Percentiles rank a stretch among this genome's conserved stretches.
Conservation (phyloP, 2,888 invertebrate genomes). For the Erpobdella octoculata region DNA sequence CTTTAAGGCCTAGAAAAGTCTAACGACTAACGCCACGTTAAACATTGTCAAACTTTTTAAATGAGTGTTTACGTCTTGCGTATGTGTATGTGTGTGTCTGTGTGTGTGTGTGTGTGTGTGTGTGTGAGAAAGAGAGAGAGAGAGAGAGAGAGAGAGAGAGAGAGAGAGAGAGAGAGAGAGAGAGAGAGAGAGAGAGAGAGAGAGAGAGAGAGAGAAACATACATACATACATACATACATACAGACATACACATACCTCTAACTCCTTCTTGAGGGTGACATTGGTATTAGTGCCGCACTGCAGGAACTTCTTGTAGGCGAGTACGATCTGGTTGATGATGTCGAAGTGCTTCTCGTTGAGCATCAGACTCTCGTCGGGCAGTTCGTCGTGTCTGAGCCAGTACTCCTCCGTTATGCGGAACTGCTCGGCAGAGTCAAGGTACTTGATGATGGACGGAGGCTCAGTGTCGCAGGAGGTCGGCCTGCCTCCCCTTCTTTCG, state of each 20-base stretch:
- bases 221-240: no score
- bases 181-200: neutral
- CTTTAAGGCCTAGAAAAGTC: no score
- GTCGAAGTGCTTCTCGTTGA: conserved; percentile 28
- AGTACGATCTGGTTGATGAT: conserved; percentile 26
- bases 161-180: neutral
- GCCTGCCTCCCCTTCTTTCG: neutral
- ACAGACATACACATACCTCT: conserved; percentile 20
- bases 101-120: no score
- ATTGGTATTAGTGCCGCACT: conserved; percentile 30
- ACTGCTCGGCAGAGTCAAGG: conserved; percentile 2
- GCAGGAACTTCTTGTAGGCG: conserved; percentile 29
- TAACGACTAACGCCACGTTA: no score
- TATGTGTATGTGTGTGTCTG: no score
- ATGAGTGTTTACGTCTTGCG: no score
- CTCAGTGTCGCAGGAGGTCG: neutral
- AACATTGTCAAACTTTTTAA: no score
- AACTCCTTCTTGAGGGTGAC: conserved; percentile 30
- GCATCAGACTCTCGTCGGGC: conserved; percentile 29
- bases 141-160: neutral
- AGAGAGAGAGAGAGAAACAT: neutral
- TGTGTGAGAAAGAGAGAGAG: neutral
- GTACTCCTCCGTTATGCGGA: conserved; percentile 11
- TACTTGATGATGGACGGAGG: neutral
- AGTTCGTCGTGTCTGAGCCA: conserved; percentile 19